Base-by-base conservation (phyloP, 2,888 invertebrate species). In the Amblyjoppa proteus region DNA sequence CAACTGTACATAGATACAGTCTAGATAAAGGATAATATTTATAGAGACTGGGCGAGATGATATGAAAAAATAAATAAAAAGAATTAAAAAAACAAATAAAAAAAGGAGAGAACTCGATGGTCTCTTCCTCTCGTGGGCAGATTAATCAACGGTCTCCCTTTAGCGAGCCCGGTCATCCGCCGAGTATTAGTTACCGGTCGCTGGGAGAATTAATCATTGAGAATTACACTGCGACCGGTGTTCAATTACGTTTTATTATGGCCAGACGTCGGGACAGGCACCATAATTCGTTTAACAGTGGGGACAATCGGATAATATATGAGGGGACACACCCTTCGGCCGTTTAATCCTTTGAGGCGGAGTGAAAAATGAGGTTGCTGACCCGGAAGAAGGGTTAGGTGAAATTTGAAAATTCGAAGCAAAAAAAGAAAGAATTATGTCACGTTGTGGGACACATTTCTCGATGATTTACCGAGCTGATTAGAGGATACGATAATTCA, bases 101-200 rank as follows among this genome's bases (percentile, higher is more conserved):
- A n/a, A 73, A 58, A 45, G 13, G 0, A 25, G n/a, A 49, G 34
- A 61, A 49, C 7, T 61, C 28, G 31, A 64, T 64, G 11, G 74
- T 74, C 31, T 31, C 16, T 16, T n/a, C 31, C 31, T n/a, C 7
- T 31, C 31, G 49, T 5, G 34, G 61, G 25, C n/a, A 31, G n/a
- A 75, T 75, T 75, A 75, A 75, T 74, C 61, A 61, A 28, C 28
- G n/a, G n/a, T n/a, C 51, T 13, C 49, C 31, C 49, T 51, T 34
- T 34, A 31, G n/a, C 16, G 1, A 1, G 11, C 61, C 16, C 13
- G 61, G 61, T 61, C 61, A 16, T 61, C 28, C 61, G 16, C 61
- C 28, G 28, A 25, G 31, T 61, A 61, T 61, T 34, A 5, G 61
- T 16, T 61, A 34, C 28, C 31, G 61, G 61, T 61, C 34, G 61